Conservation (phyloP, 2,888 invertebrate species). For the Lepidochrysops patricia region DNA sequence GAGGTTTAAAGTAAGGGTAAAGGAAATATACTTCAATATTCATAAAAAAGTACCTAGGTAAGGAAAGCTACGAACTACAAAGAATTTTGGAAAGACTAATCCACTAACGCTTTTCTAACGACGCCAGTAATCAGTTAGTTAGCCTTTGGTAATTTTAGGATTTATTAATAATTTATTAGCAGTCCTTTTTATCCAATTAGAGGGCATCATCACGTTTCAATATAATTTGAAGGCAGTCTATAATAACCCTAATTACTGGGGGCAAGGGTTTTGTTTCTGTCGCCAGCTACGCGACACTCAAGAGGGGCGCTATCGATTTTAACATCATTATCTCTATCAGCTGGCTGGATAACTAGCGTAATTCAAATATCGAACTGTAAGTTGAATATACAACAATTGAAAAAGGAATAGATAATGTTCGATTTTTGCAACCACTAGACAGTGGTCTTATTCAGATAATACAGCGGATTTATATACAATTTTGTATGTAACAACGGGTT, state of each 20-base stretch:
- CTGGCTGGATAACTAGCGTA: neutral
- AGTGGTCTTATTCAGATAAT: too few species aligned
- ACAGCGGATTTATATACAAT: too few species aligned
- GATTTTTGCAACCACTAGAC: too few species aligned
- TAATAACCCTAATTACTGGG: constrained; percentile 39
- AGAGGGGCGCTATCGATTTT: constrained; percentile 46
- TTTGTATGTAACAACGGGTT: too few species aligned
- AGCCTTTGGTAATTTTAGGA: constrained; percentile 7
- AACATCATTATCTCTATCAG: constrained; percentile 1
- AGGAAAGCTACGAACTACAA: too few species aligned
- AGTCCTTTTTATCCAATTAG: constrained; percentile 28
- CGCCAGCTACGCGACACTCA: constrained; percentile 47
- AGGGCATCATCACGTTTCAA: constrained; percentile 48
- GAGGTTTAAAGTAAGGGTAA: too few species aligned
- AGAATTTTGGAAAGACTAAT: neutral
- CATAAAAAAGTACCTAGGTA: too few species aligned
- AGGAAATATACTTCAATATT: too few species aligned
- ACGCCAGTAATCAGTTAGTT: neutral
- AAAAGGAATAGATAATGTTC: too few species aligned
- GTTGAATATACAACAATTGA: too few species aligned
- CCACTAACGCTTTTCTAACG: neutral
- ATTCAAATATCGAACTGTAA: too few species aligned
- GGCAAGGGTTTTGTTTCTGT: constrained; percentile 29
- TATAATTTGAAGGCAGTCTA: constrained; percentile 42
- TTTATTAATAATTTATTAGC: constrained; percentile 20